Conservation (phyloP, 2,797 vertebrate species). For the Falco novaeseelandiae region DNA sequence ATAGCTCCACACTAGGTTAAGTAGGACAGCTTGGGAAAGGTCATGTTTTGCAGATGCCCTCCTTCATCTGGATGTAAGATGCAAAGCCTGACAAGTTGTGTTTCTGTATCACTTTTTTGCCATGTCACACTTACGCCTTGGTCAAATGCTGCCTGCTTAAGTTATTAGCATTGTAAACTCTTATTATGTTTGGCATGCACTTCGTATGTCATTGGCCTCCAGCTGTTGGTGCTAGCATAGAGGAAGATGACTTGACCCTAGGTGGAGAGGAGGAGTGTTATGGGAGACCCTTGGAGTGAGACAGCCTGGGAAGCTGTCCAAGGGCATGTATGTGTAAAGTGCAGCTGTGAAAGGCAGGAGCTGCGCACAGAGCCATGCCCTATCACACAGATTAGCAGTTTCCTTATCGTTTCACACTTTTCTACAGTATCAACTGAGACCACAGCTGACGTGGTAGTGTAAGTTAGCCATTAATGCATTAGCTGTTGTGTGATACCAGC, state of each 20-base stretch:
- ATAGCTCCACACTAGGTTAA: background rate
- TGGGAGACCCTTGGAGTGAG: background rate
- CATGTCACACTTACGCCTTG: background rate
- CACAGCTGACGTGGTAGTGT: background rate
- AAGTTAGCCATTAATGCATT: background rate
- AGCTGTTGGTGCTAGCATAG: slow-evolving; percentile 4
- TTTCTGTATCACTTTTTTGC: slow-evolving; percentile 13
- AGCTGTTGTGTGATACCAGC: background rate
- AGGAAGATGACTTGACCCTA: background rate
- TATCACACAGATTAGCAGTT: slow-evolving; percentile 18
- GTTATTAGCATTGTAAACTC: slow-evolving; percentile 64
- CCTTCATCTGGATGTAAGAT: background rate
- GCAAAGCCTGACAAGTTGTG: background rate
- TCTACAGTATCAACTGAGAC: background rate
- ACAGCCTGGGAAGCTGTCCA: slow-evolving; percentile 46
- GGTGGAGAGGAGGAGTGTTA: background rate
- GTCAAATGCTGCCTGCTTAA: slow-evolving; percentile 51
- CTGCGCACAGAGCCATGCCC: background rate
- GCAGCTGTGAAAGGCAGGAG: slow-evolving; percentile 9
- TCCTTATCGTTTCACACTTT: slow-evolving; percentile 13
- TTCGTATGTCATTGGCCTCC: slow-evolving; percentile 60
- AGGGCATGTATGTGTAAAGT: slow-evolving; percentile 12
- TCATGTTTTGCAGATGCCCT: slow-evolving; percentile 6
- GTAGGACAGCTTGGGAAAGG: background rate
- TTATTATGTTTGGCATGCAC: slow-evolving; percentile 12